Evolutionary conservation across 2,888 invertebrate genomes (phyloP).

Genomic region (Spodoptera littoralis): DNA sequence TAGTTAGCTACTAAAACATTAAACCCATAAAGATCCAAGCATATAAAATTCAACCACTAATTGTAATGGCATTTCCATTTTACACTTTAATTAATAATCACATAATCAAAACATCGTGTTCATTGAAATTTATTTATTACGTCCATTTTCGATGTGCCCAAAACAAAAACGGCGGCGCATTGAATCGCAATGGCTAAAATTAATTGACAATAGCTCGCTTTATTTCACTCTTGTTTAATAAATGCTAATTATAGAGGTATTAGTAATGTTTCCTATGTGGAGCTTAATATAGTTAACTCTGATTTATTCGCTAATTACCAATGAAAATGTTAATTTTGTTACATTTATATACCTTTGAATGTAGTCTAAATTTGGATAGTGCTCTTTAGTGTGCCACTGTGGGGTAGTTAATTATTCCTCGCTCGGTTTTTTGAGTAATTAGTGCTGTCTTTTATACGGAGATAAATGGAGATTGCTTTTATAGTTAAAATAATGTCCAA

Average conservation of each 20-base stretch:
- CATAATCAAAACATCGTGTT: conserved; percentile 17
- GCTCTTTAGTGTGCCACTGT: background rate
- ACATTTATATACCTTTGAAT: background rate
- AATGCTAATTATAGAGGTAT: conserved; percentile 35
- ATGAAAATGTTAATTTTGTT: conserved; percentile 9
- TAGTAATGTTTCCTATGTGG: conserved; percentile 24
- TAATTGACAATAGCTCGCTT: conserved; percentile 37
- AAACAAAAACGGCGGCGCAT: conserved; percentile 32
- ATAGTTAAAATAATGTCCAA: no score
- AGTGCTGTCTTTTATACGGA: no score
- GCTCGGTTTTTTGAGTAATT: background rate
- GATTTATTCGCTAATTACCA: conserved; percentile 19
- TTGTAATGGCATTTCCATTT: background rate
- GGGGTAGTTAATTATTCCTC: background rate
- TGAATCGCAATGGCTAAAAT: conserved; percentile 20
- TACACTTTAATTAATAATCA: conserved; percentile 6
- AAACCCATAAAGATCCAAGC: no score
- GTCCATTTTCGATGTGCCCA: conserved; percentile 26
- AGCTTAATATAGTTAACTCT: conserved; percentile 17
- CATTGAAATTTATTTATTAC: conserved; percentile 40
- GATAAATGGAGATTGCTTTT: no score
- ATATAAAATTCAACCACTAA: conserved; percentile 1
- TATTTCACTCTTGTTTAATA: conserved; percentile 25
- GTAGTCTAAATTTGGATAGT: background rate
- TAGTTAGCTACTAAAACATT: no score